A percentile compares a stretch with the other conserved stretches of the same genome.
These are phyloP conservation scores for Lamprotornis superbus DNA, from an alignment of 2,113 vertebrate genomes.

Conservation along the genomic window DNA sequence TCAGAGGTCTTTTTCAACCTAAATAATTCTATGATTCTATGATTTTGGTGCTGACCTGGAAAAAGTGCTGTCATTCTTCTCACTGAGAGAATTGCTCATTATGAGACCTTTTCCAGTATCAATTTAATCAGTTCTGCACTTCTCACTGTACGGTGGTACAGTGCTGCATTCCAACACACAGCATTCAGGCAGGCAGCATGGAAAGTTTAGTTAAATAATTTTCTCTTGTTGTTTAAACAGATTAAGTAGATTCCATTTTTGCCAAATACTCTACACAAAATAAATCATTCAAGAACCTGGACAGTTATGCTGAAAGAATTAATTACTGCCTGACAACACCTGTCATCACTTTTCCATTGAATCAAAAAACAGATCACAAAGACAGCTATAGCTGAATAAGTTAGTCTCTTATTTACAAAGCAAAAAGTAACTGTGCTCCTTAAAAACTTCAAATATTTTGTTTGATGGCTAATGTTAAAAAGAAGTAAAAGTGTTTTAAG, in stretches of 20 bases:
- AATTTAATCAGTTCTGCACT: not conserved
- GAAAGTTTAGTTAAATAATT: slow-evolving; percentile 46
- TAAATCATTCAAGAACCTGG: slow-evolving; percentile 27
- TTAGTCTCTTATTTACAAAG: slow-evolving; percentile 27
- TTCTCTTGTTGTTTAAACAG: slow-evolving; percentile 48
- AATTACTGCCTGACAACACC: slow-evolving; percentile 48
- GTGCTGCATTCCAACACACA: not conserved
- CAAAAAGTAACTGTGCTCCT: not conserved
- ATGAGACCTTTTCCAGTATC: not conserved
- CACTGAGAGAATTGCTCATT: not conserved
- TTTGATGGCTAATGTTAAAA: slow-evolving; percentile 3
- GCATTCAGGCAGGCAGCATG: not conserved
- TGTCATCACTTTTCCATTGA: slow-evolving; percentile 59
- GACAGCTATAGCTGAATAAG: slow-evolving; percentile 6
- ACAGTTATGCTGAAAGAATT: slow-evolving; percentile 57
- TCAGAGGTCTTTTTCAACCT: not conserved
- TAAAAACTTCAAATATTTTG: not conserved
- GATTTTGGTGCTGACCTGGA: not conserved
- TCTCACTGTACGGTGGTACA: not conserved
- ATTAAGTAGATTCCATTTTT: slow-evolving; percentile 51
- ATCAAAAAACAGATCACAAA: slow-evolving; percentile 22
- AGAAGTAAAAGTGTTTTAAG: not conserved
- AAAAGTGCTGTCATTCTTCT: not conserved
- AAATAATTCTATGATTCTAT: not conserved
- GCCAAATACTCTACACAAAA: slow-evolving; percentile 52